These are phyloP conservation scores for Eupeodes luniger DNA, from an alignment of 2,888 invertebrate genomes.

Conservation along the genomic window DNA sequence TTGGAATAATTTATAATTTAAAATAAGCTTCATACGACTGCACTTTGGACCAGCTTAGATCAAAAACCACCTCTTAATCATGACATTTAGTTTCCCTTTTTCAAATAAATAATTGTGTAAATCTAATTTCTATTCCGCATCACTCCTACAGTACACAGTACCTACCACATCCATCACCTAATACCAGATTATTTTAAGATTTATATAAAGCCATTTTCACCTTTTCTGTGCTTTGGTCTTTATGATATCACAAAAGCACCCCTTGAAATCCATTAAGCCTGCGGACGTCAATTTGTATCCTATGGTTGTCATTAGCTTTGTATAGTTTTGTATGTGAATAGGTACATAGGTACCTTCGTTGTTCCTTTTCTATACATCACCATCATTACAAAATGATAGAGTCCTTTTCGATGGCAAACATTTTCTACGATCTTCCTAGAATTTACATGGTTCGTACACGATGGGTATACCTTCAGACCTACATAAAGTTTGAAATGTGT, in stretches of 20 bases:
- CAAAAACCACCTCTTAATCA: too few relatives aligned
- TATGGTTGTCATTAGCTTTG: slow-evolving; percentile 24
- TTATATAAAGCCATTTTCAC: neutral
- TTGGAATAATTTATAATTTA: too few relatives aligned
- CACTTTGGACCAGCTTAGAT: too few relatives aligned
- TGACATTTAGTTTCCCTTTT: too few relatives aligned
- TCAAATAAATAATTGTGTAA: too few relatives aligned
- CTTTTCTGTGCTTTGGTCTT: neutral
- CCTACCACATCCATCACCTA: too few relatives aligned
- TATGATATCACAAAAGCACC: neutral
- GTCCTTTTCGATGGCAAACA: neutral
- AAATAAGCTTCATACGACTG: too few relatives aligned
- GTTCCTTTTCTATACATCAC: too few relatives aligned
- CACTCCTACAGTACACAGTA: too few relatives aligned
- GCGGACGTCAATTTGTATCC: slow-evolving; percentile 19
- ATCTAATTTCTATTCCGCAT: too few relatives aligned
- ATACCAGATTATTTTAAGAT: neutral
- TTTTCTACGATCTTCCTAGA: neutral
- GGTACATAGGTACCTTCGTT: too few relatives aligned
- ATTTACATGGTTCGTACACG: neutral
- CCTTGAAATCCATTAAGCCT: slow-evolving; percentile 5
- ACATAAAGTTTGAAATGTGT: neutral
- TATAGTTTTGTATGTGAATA: neutral
- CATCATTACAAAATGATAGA: slow-evolving; percentile 9
- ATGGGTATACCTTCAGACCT: too few relatives aligned